Percentiles rank a stretch among this genome's conserved stretches.
phyloP scores from a whole-genome alignment of 2,113 vertebrate genomes.

The Plecotus auritus region DNA sequence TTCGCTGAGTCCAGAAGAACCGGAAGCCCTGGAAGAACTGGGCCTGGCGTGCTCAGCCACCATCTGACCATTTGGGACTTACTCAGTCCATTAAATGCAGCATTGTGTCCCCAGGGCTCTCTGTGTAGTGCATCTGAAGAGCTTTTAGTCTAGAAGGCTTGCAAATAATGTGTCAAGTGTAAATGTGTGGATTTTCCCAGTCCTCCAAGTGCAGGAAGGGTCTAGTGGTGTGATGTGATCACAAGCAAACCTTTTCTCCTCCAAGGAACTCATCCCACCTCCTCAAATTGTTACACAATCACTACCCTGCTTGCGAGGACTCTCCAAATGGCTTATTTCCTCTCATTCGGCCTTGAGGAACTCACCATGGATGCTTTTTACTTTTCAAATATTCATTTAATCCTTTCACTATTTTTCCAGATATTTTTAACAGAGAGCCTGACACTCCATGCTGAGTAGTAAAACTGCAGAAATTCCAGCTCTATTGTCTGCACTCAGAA shows the following conservation, averaged over 20 bases:
- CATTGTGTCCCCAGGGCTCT: background rate
- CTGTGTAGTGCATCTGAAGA: background rate
- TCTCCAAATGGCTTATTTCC: background rate
- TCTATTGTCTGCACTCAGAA: constrained; percentile 33
- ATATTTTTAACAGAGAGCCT: background rate
- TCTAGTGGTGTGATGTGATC: background rate
- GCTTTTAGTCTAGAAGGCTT: background rate
- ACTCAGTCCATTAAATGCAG: background rate
- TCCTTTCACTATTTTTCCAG: background rate
- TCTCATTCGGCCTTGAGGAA: background rate
- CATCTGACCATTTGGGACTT: background rate
- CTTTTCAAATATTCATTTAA: background rate
- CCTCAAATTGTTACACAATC: background rate
- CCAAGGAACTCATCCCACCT: background rate
- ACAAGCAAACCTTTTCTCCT: background rate
- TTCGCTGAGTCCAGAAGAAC: background rate
- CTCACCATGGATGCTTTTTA: background rate
- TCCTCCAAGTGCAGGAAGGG: background rate
- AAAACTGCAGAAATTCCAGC: background rate
- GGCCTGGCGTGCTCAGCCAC: background rate
- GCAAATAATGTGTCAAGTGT: background rate
- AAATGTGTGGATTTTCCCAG: background rate
- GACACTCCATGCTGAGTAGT: background rate
- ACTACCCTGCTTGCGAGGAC: background rate
- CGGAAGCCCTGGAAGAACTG: background rate